A percentile compares a stretch with the other conserved stretches of the same genome.
phyloP scores from a whole-genome alignment of 2,797 vertebrate genomes.

The Simalia tracyae region DNA sequence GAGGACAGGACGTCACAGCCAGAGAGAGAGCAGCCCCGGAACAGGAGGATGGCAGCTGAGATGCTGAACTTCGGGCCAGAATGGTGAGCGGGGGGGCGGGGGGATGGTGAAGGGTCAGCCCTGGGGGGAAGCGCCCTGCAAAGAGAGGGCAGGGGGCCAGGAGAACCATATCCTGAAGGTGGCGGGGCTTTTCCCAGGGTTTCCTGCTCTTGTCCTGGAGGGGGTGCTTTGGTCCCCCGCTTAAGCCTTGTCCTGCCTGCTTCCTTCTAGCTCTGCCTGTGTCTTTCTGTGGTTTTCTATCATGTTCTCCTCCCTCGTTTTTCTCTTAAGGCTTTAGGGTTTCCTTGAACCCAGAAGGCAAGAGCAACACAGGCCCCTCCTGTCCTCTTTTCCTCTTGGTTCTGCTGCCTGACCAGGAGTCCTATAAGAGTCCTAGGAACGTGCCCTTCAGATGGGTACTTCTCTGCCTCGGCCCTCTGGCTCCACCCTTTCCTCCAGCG shows the following conservation, averaged over 20 bases:
- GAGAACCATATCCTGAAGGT: neutral
- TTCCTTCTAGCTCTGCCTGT: too few relatives aligned
- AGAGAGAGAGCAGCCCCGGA: neutral
- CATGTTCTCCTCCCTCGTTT: too few relatives aligned
- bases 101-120: too few relatives aligned
- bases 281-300: too few relatives aligned
- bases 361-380: too few relatives aligned
- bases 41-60: slow-evolving; percentile 90
- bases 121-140: too few relatives aligned
- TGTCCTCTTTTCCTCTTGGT: neutral
- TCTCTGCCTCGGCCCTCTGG: neutral
- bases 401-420: too few relatives aligned
- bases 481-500: neutral
- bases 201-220: neutral
- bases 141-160: too few relatives aligned
- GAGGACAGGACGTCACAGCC: neutral
- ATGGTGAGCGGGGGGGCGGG: slow-evolving; percentile 74
- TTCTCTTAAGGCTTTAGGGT: neutral
- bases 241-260: neutral
- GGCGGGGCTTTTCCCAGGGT: too few relatives aligned
- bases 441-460: neutral
- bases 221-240: neutral
- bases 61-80: slow-evolving; percentile 96
- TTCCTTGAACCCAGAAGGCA: neutral
- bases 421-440: neutral